Base-by-base conservation (phyloP, 2,113 vertebrate species). In the Octodon degus region DNA sequence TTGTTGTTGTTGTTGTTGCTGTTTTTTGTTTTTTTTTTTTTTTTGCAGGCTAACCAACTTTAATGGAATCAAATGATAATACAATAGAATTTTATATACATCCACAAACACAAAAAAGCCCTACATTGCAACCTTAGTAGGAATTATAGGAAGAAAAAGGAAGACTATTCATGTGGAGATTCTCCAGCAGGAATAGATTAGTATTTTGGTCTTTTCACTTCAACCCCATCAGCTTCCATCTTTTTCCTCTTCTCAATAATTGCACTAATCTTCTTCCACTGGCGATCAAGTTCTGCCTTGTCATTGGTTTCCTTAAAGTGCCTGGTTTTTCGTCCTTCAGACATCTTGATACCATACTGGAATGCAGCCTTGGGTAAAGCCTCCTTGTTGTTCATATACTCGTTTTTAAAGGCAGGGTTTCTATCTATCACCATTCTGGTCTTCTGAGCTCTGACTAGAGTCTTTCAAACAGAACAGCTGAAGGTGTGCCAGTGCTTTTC, bases 301-400 rank as follows among this genome's bases (percentile, higher is more conserved):
- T 99, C 99, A 53, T 99, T 99, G 0, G 99, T 99, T 98, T 99
- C 99, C 97, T 99, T 99, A 97, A 99, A 99, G 65, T 99, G 99
- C 0, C 99, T 99, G 0, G 99, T 99, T 98, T 99, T 99, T 70
- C 99, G 98, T 6, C 99, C 99, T 97, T 99, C 99, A 2, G 99
- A 99, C 99, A 99, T 99, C 98, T 99, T 99, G 97, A 99, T 99
- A 22, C 99, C 99, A 0, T 99, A 99, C 97, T 99, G 99, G 98
- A 99, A 99, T 6, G 99, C 99, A 1, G 99, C 99, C 96, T 99
- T 99, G 40, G 99, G 99, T 96, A 99, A 98, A 24, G 99, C 99
- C 96, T 99, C 99, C 97, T 99, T 99, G 98, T 99, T 99, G 98
- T 99, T 99, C 99, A 99, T 99, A 97, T 99, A 99, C n/a, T 99